phyloP scores from a whole-genome alignment of 2,113 vertebrate genomes.

The Clarias macrocephalus region DNA sequence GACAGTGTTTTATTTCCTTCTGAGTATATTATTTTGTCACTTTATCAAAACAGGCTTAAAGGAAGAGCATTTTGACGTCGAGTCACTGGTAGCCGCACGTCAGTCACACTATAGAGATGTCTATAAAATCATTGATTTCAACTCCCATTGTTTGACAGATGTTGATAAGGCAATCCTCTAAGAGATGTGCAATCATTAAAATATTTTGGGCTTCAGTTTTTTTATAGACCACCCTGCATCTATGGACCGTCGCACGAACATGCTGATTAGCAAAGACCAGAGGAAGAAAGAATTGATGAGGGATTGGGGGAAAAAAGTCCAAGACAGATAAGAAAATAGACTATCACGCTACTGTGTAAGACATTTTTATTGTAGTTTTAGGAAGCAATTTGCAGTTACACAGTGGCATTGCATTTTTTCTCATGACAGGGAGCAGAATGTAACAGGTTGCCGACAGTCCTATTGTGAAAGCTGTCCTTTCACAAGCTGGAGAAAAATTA shows the following conservation, averaged over 20 bases:
- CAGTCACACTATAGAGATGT: slow-evolving; percentile 15
- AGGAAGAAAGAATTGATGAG: slow-evolving; percentile 9
- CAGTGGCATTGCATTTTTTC: neutral
- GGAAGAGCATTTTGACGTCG: neutral
- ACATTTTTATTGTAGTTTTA: neutral
- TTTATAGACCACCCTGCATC: slow-evolving; percentile 49
- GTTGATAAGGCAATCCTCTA: slow-evolving; percentile 20
- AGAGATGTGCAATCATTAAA: slow-evolving; percentile 45
- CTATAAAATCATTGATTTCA: slow-evolving; percentile 10
- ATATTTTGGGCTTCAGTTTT: slow-evolving; percentile 58
- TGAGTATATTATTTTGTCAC: neutral
- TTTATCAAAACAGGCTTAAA: neutral
- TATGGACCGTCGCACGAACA: slow-evolving; percentile 25
- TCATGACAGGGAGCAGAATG: neutral
- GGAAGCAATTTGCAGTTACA: neutral
- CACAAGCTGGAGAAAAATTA: neutral
- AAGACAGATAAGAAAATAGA: slow-evolving; percentile 2
- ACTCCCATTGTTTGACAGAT: neutral
- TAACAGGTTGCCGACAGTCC: neutral
- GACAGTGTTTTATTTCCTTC: neutral
- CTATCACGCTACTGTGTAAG: neutral
- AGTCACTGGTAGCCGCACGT: neutral
- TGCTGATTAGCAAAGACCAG: slow-evolving; percentile 31
- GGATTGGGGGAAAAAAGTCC: neutral
- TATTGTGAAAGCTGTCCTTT: neutral